A percentile compares a stretch with the other conserved stretches of the same genome.
These are phyloP conservation scores for Pseudoatta argentina DNA, from an alignment of 1,140 invertebrate species.

Conservation along the genomic window DNA sequence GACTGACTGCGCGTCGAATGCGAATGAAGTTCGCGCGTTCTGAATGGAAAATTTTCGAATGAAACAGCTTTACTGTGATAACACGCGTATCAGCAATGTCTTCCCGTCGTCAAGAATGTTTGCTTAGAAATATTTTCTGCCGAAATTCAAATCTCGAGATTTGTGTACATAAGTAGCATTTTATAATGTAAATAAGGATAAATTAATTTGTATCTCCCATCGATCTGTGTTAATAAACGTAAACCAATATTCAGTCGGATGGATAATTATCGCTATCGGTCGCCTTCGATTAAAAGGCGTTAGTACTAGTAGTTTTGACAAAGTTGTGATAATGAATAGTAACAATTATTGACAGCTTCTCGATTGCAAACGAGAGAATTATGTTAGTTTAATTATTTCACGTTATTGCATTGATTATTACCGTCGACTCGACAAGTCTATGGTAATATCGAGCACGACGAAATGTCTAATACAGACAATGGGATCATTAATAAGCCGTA, in stretches of 20 bases:
- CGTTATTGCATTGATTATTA: neutral
- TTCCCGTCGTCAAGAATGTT: neutral
- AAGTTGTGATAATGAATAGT: conserved; percentile 12
- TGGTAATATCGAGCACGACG: neutral
- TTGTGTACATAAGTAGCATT: conserved; percentile 18
- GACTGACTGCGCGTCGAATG: conserved; percentile 1
- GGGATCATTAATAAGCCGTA: neutral
- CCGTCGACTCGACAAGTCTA: neutral
- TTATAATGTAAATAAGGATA: conserved; percentile 31
- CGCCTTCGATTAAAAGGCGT: neutral
- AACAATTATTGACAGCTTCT: conserved; percentile 28
- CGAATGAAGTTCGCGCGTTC: neutral
- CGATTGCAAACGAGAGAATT: neutral
- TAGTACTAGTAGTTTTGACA: neutral
- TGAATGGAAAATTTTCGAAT: conserved; percentile 5
- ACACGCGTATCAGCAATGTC: neutral
- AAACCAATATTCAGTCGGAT: neutral
- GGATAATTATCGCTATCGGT: neutral
- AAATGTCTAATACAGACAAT: neutral
- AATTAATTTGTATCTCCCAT: conserved; percentile 20
- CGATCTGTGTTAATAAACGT: conserved; percentile 45
- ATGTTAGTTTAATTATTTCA: neutral
- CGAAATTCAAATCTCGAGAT: conserved; percentile 33
- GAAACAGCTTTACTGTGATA: neutral
- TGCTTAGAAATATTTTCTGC: neutral